Base-by-base conservation (phyloP, 1,140 invertebrate species). In the Lethrus apterus region DNA sequence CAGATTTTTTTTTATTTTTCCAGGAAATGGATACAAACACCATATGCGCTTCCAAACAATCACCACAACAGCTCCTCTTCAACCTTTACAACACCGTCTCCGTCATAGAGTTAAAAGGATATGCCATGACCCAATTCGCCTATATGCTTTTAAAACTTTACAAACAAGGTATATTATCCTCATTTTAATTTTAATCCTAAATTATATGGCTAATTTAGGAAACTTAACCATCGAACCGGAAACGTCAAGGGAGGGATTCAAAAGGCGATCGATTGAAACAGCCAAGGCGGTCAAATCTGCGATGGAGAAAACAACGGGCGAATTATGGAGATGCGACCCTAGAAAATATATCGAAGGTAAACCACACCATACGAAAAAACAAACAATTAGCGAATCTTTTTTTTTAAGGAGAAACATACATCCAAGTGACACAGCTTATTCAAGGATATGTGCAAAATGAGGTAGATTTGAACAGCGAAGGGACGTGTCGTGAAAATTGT, bases 371-470 rank as follows among this genome's bases (percentile, higher is more conserved):
- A 9, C 31, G 41, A 41, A 35, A 11, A 7, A 30, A 44, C 13
- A 26, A 35, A 15, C 3, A 7, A 31, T 34, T n/a, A 18, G 4
- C 36, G 17, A 9, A 41, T 35, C 29, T 15, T 58, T 21, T 63
- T 56, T 13, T 47, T 31, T n/a, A 31, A 75, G 77, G 78, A 3
- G 66, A 73, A 52, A 90, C 84, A 0, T 91, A 81, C 56, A 76
- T 79, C 3, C 74, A 86, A 61, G 69, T 93, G 14, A 89, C 83
- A 0, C 74, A 83, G 35, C 63, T 91, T 0, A 73, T 91, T 4
- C 87, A 90, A 71, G 88, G 87, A 1, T 89, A 85, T 57, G 75
- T 93, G 18, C 82, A 88, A 49, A 91, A 93, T 64, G 88, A 91
- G 63, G 84, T 88, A 8, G 84, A 90, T 60, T 68, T 93, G 67